Evolutionary conservation across 2,888 invertebrate species (phyloP), one percentile per base, ranked within the genome.

Genomic region (Aphodius granarius): DNA sequence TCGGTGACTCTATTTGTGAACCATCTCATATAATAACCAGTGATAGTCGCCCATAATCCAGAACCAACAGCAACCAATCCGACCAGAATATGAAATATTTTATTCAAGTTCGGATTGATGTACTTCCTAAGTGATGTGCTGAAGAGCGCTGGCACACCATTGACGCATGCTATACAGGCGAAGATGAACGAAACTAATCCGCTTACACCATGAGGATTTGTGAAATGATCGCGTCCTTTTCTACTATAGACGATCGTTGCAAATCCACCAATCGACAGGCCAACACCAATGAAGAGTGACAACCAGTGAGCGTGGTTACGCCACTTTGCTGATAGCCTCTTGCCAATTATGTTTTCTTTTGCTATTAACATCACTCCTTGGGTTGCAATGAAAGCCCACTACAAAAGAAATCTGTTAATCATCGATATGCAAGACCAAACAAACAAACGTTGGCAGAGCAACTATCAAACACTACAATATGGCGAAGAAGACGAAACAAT

Each of bases 321-420:
- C 72, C 78, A 70, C 5, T 77, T 78, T 63, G 81, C 78, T 6
- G 80, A 74, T 5, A 83, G 79, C 43, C 78, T 80, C 75, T 78
- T 81, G 20, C 81, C 80, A 23, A 86, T 75, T 3, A 84, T 80
- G 77, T 86, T 87, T 75, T 85, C 82, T 75, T 84, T 83, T 63
- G 83, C 81, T 23, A 86, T 79, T n/a, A 83, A 78, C 66, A 85
- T 78, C 63, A 86, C 82, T 20, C 84, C 86, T 80, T 86, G 85
- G 3, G 84, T 82, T 84, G 86, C 84, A 23, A 87, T 65, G 5
- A 86, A 76, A 78, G 83, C 80, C 85, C 86, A 86, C 86, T 87
- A 75, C 77, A 86, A 86, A n/a, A 19, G 76, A 75, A 18, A 73
- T 63, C 63, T 13, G 63, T n/a, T 13, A 62, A 62, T 62, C n/a